phyloP scores from a whole-genome alignment of 2,797 vertebrate species.

The Anguilla anguilla region DNA sequence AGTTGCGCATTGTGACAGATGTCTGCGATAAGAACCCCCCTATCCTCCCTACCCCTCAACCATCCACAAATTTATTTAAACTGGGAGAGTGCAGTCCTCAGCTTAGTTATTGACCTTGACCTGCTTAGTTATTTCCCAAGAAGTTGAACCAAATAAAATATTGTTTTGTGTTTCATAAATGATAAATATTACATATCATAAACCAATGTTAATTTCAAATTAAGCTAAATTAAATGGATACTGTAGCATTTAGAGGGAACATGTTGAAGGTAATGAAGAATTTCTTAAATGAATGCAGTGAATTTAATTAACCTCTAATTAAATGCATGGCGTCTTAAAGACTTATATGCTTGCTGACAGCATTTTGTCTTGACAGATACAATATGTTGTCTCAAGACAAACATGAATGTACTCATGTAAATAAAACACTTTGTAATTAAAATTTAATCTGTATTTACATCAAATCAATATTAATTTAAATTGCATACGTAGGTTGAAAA shows the following conservation, averaged over 20 bases:
- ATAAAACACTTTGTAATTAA: not conserved
- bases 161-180: not conserved
- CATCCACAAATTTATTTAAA: constrained; percentile 36
- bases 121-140: constrained; percentile 72
- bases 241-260: not conserved
- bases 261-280: not conserved
- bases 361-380: not conserved
- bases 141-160: constrained; percentile 26
- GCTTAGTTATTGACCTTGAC: constrained; percentile 48
- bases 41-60: constrained; percentile 13
- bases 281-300: not conserved
- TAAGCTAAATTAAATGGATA: constrained; percentile 1
- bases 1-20: constrained; percentile 69
- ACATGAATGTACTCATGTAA: not conserved
- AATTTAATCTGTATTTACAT: not conserved
- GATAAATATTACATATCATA: not conserved
- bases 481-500: not conserved
- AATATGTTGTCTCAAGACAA: not conserved
- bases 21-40: constrained; percentile 63
- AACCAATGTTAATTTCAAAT: not conserved
- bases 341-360: constrained; percentile 11
- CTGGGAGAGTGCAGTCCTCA: constrained; percentile 55
- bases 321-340: not conserved
- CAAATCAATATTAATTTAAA: constrained; percentile 14
- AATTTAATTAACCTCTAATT: constrained; percentile 14